A percentile compares a stretch with the other conserved stretches of the same genome.
Conservation (phyloP, 2,888 invertebrate species). For the Cerastis rubricosa region DNA sequence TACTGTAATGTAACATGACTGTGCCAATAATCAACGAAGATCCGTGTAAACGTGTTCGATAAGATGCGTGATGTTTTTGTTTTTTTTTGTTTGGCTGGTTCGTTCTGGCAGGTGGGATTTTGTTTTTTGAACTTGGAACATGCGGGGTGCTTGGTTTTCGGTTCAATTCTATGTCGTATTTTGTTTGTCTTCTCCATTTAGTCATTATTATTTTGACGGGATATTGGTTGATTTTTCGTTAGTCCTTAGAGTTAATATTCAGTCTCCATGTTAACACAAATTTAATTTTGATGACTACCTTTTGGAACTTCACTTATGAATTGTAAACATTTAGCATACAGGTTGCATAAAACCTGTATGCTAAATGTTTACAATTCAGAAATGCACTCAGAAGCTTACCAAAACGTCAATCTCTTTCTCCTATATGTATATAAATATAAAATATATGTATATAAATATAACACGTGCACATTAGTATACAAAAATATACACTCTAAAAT, state of each 20-base stretch:
- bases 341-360: not conserved
- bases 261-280: not conserved
- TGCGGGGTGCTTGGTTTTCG: not conserved
- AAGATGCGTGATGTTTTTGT: constrained; percentile 25
- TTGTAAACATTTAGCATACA: no score
- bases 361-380: not conserved
- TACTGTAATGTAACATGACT: constrained; percentile 66
- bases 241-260: not conserved
- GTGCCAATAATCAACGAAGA: constrained; percentile 66
- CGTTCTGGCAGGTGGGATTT: constrained; percentile 19
- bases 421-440: no score
- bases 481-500: no score
- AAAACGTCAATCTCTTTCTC: not conserved
- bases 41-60: constrained; percentile 60
- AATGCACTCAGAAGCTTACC: not conserved
- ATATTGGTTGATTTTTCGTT: not conserved
- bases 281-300: not conserved
- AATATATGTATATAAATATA: no score
- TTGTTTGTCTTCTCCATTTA: constrained; percentile 5
- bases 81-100: constrained; percentile 26
- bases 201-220: not conserved
- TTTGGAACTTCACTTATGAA: not conserved
- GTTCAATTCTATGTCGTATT: not conserved
- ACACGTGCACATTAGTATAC: no score
- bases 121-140: constrained; percentile 17